Evolutionary conservation across 2,113 vertebrate species (phyloP).

Genomic region (Pelecanus crispus): DNA sequence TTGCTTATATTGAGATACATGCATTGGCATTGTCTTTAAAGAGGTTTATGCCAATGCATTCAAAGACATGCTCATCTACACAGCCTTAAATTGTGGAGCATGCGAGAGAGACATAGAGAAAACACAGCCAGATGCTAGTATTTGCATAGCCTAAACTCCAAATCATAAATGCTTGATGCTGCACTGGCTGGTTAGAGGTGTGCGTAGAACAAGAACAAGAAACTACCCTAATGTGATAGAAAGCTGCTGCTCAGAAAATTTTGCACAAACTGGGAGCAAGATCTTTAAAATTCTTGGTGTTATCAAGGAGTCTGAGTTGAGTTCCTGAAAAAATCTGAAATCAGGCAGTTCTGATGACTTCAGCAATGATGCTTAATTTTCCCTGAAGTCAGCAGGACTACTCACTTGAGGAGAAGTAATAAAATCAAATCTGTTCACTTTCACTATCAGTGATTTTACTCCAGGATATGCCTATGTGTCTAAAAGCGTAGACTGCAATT

Average conservation of each 20-base stretch:
- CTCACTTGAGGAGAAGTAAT: neutral
- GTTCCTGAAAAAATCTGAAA: neutral
- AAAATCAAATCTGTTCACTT: neutral
- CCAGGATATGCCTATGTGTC: neutral
- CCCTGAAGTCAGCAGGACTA: neutral
- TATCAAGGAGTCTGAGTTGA: neutral
- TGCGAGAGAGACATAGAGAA: neutral
- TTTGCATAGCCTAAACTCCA: neutral
- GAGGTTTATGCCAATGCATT: neutral
- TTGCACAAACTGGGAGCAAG: neutral
- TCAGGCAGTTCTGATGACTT: neutral
- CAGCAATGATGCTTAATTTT: neutral
- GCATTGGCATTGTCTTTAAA: neutral
- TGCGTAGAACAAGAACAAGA: fast-evolving
- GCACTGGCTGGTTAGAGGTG: neutral
- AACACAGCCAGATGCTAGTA: neutral
- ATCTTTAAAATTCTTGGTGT: neutral
- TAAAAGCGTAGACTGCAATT: neutral
- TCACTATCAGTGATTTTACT: neutral
- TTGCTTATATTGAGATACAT: neutral
- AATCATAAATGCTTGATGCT: neutral
- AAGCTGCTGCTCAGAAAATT: neutral
- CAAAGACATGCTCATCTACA: neutral
- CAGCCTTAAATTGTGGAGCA: neutral
- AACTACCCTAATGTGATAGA: neutral